Base-by-base conservation (phyloP, 2,888 invertebrate genomes). In the Limenitis camilla region DNA sequence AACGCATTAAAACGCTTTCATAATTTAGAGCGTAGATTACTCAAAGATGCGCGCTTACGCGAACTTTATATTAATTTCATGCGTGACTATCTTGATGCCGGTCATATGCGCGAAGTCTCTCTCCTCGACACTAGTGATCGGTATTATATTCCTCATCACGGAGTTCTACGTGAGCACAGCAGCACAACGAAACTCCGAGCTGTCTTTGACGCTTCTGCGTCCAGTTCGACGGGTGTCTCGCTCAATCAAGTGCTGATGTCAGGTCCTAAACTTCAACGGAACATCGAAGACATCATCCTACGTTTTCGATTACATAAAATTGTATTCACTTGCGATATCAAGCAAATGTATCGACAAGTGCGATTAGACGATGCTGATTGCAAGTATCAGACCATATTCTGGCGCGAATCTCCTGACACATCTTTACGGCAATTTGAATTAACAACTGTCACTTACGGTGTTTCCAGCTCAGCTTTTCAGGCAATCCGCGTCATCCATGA, bases 341-440 rank as follows among this genome's bases (percentile, higher is more conserved):
- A 59, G n/a, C 58, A 63, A 32, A 64, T 65, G 61, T 65, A 60
- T 48, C 56, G 61, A 8, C 56, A 60, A 29, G 55, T 62, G 3
- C 44, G 45, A 5, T 27, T 65, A 40, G 36, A 56, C 7, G 36
- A 51, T 4, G 41, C 56, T 6, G 61, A 65, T 31, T 40, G 57
- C 19, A 35, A 43, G 6, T 63, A 55, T 50, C 63, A 66, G 33
- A 50, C 40, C 29, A 62, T 66, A 32, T 41, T 61, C 32, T 64
- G 62, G 62, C 60, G 62, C 1, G 56, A 56, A 39, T 53, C 56
- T 9, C 51, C 58, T 5, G 50, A 58, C 2, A 46, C 51, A 27
- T 60, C 57, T n/a, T 10, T 66, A 4, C 53, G 49, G 29, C 44
- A 55, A 9, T 64, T 51, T 40, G 58, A 61, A 35, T 50, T 64